Percentiles rank a stretch among this genome's conserved stretches.
These are phyloP conservation scores for Drosophila mulleri DNA, from an alignment of 2,888 invertebrate species.

Conservation along the genomic window DNA sequence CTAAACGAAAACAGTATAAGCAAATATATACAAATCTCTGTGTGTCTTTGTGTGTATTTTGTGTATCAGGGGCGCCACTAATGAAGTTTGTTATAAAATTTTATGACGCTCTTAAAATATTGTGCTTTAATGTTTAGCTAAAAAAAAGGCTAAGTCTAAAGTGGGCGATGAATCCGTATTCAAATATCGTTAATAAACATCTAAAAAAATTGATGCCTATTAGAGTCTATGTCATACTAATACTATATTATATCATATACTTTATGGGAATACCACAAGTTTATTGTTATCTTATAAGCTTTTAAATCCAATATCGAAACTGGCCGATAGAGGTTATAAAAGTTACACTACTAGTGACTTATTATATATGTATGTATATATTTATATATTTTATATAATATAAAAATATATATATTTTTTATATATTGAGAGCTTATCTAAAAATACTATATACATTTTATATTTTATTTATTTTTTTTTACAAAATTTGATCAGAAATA, in stretches of 20 bases:
- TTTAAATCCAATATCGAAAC: not conserved
- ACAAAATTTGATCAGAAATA: too few relatives aligned
- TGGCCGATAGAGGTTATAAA: not conserved
- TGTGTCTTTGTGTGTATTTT: not conserved
- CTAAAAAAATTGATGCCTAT: constrained; percentile 33
- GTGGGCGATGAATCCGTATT: constrained; percentile 64
- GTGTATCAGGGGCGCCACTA: constrained; percentile 56
- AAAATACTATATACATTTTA: too few relatives aligned
- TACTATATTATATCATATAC: constrained; percentile 13
- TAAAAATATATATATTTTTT: too few relatives aligned
- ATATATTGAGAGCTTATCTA: too few relatives aligned
- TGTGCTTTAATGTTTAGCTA: constrained; percentile 77
- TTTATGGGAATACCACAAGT: constrained; percentile 4
- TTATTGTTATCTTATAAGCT: not conserved
- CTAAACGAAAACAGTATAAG: constrained; percentile 48
- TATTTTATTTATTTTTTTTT: too few relatives aligned
- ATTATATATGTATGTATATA: not conserved
- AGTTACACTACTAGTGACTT: not conserved
- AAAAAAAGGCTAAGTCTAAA: constrained; percentile 53
- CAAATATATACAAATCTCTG: constrained; percentile 10
- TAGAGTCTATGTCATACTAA: constrained; percentile 10
- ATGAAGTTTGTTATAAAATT: constrained; percentile 81
- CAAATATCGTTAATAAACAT: constrained; percentile 56
- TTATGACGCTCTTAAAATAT: constrained; percentile 77
- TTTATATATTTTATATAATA: not conserved